Base-by-base conservation (phyloP, 2,888 invertebrate species). In the Epinotia ramella region DNA sequence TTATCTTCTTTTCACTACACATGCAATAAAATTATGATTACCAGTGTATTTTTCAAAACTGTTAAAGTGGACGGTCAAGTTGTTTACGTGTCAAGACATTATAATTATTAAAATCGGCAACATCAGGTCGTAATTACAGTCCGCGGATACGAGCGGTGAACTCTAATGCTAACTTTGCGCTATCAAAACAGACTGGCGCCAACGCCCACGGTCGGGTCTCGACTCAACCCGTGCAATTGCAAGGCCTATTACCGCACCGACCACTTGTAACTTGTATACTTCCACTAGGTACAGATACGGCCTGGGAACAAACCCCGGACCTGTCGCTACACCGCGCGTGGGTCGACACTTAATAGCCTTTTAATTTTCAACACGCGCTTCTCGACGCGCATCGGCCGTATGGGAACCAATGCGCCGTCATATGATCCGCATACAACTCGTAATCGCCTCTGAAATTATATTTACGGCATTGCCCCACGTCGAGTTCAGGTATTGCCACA, bases 351-450 rank as follows among this genome's bases (percentile, higher is more conserved):
- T 89, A 89, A 90, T 89, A 91, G 90, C 86, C 90, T 93, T 93
- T 93, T 93, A 93, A 93, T 93, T 93, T 91, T 87, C 88, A 87
- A 89, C 89, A 88, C 88, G 83, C 84, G 85, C 86, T 89, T 87
- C 89, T 90, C 91, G 87, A 85, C 84, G 85, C 86, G 62, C 62
- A 67, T 56, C 24, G 56, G 28, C 62, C 67, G 84, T 84, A 86
- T 80, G 80, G 78, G 83, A 84, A 86, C 84, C 87, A 86, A 88
- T 86, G 82, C 81, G 80, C 76, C 77, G 84, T 89, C 88, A 90
- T 89, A 87, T 78, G 83, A 87, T 84, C 81, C 83, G 81, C 81
- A 77, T 75, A 77, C 77, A 77, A 77, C 77, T 77, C 77, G 80
- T 86, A 84, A 88, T 84, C 85, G 86, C 86, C 85, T 85, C 83